phyloP scores from a whole-genome alignment of 2,888 invertebrate species.

The Nephrocerus scutellatus region DNA sequence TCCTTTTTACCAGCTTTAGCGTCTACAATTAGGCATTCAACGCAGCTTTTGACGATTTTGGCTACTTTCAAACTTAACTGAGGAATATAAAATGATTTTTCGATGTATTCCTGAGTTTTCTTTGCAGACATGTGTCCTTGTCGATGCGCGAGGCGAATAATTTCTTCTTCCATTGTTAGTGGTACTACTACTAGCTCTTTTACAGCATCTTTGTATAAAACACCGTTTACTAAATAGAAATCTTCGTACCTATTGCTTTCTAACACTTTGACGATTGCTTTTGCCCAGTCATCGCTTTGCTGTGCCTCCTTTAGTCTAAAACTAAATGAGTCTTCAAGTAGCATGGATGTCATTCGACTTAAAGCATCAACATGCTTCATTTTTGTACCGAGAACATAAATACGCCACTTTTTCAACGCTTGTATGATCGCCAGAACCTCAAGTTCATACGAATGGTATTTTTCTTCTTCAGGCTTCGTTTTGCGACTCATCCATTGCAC shows the following conservation, averaged over 20 bases:
- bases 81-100: slow-evolving; percentile 28
- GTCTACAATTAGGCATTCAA: slow-evolving; percentile 18
- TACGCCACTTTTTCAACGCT: slow-evolving; percentile 23
- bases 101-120: slow-evolving; percentile 28
- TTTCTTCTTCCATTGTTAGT: slow-evolving; percentile 28
- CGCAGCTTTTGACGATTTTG: slow-evolving; percentile 12
- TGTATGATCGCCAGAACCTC: slow-evolving; percentile 19
- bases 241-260: slow-evolving; percentile 8
- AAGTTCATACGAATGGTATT: slow-evolving; percentile 25
- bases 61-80: slow-evolving; percentile 8
- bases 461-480: slow-evolving; percentile 15
- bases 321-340: slow-evolving; percentile 5
- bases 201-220: slow-evolving; percentile 9
- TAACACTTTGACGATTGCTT: slow-evolving; percentile 5
- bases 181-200: slow-evolving; percentile 30
- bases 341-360: slow-evolving; percentile 14
- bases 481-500: slow-evolving; percentile 20
- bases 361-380: slow-evolving; percentile 22
- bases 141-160: slow-evolving; percentile 35
- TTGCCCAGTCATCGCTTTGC: not conserved
- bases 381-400: slow-evolving; percentile 25
- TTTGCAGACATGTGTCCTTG: slow-evolving; percentile 34
- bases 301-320: slow-evolving; percentile 4
- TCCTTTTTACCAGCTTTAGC: slow-evolving; percentile 34
- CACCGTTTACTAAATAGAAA: slow-evolving; percentile 5